These are phyloP conservation scores for Zaprionus tsacasi DNA, from an alignment of 1,140 invertebrate species.

Conservation along the genomic window DNA sequence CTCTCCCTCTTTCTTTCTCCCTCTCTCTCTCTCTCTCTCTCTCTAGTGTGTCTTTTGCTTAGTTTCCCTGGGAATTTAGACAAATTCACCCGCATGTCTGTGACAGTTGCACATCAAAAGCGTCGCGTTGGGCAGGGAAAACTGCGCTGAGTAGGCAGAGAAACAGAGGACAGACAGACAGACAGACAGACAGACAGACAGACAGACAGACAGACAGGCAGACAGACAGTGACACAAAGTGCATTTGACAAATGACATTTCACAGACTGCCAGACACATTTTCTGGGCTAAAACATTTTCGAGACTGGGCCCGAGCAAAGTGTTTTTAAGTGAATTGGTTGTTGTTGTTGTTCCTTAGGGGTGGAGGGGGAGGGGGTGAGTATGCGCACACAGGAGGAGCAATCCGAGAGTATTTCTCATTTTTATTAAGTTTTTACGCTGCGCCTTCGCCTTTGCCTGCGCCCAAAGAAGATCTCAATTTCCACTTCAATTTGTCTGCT, in stretches of 20 bases:
- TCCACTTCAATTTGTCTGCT: conserved; percentile 84
- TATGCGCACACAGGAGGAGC: background rate
- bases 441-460: conserved; percentile 22
- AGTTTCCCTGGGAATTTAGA: conserved; percentile 55
- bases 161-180: conserved; percentile 27
- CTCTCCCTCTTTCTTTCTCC: background rate
- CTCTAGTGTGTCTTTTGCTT: conserved; percentile 7
- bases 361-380: conserved; percentile 4
- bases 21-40: background rate
- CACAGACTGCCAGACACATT: conserved; percentile 76
- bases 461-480: conserved; percentile 81
- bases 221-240: conserved; percentile 74
- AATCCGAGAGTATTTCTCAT: conserved; percentile 58
- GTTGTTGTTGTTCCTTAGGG: conserved; percentile 28
- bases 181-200: conserved; percentile 31
- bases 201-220: conserved; percentile 41
- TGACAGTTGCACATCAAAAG: conserved; percentile 74
- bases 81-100: conserved; percentile 78
- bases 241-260: conserved; percentile 83
- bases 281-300: conserved; percentile 50
- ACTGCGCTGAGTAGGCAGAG: conserved; percentile 27
- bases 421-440: conserved; percentile 66
- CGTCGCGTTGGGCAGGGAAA: background rate
- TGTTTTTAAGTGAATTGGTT: conserved; percentile 83
- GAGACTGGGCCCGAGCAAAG: conserved; percentile 65